These are phyloP conservation scores for Ophiothrix spiculata DNA, from an alignment of 35 echinoderm and acorn worm genomes.

Conservation along the genomic window DNA sequence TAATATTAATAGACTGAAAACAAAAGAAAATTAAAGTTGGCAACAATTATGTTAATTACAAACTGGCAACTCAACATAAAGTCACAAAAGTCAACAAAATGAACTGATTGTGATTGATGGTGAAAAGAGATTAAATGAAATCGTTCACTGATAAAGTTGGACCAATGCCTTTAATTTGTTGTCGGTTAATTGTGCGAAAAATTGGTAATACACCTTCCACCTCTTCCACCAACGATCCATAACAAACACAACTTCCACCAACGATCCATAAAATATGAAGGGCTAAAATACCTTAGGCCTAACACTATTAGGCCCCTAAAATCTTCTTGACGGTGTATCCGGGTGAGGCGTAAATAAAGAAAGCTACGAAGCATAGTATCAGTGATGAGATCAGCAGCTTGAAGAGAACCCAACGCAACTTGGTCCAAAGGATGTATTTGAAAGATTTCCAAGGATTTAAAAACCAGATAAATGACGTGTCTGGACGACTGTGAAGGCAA, in stretches of 20 bases:
- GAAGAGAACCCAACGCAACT: constrained; percentile 48
- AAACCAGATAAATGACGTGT: constrained; percentile 73
- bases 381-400: constrained; percentile 25
- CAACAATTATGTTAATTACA: neutral
- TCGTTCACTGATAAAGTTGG: neutral
- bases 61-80: neutral
- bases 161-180: neutral
- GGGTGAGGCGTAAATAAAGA: constrained; percentile 78
- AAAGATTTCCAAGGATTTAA: constrained; percentile 52
- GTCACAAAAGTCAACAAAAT: neutral
- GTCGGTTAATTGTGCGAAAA: neutral
- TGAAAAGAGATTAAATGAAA: neutral
- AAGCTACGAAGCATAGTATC: constrained; percentile 43
- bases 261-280: neutral
- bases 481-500: constrained; percentile 62
- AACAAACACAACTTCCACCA: neutral
- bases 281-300: neutral
- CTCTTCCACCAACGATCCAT: neutral
- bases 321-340: constrained; percentile 87
- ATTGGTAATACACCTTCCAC: neutral
- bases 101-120: neutral
- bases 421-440: constrained; percentile 51
- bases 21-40: too few relatives aligned
- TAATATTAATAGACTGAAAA: too few relatives aligned
- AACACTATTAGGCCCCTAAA: constrained; percentile 43